Conservation (phyloP, 2,888 invertebrate species). For the Habroteleia sp. region DNA sequence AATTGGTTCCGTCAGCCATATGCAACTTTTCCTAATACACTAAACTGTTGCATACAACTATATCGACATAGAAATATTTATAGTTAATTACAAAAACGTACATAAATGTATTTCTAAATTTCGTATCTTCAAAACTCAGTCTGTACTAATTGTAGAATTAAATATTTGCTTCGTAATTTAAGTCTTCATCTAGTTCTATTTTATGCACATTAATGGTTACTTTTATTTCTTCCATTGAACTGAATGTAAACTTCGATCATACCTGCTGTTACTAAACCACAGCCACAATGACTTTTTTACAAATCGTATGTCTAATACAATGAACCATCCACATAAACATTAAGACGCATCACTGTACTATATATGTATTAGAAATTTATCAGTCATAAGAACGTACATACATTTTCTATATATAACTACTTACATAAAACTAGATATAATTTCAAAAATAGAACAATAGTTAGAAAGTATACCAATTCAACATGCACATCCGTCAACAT, state of each 20-base stretch:
- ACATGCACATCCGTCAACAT: slow-evolving; percentile 55
- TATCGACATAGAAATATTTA: no score
- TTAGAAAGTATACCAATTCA: slow-evolving; percentile 37
- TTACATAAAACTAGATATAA: slow-evolving; percentile 46
- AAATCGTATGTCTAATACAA: slow-evolving; percentile 28
- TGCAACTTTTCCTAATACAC: neutral
- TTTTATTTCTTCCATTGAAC: neutral
- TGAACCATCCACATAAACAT: slow-evolving; percentile 45
- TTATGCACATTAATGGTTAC: no score
- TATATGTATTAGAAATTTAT: slow-evolving; percentile 35
- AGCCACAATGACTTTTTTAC: slow-evolving; percentile 9
- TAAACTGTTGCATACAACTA: no score
- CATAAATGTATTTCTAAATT: no score
- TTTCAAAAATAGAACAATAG: slow-evolving; percentile 38
- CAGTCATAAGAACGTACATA: slow-evolving; percentile 38
- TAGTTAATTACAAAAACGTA: no score
- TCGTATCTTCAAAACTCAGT: no score
- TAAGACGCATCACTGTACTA: slow-evolving; percentile 50
- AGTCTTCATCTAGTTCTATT: no score
- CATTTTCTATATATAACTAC: slow-evolving; percentile 43
- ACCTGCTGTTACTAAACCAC: slow-evolving; percentile 20
- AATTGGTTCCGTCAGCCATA: neutral
- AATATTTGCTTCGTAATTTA: no score
- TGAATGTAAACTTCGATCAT: slow-evolving; percentile 3
- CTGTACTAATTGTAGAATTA: no score